Evolutionary conservation across 1,140 invertebrate genomes (phyloP).

Genomic region (Hirudo medicinalis): DNA sequence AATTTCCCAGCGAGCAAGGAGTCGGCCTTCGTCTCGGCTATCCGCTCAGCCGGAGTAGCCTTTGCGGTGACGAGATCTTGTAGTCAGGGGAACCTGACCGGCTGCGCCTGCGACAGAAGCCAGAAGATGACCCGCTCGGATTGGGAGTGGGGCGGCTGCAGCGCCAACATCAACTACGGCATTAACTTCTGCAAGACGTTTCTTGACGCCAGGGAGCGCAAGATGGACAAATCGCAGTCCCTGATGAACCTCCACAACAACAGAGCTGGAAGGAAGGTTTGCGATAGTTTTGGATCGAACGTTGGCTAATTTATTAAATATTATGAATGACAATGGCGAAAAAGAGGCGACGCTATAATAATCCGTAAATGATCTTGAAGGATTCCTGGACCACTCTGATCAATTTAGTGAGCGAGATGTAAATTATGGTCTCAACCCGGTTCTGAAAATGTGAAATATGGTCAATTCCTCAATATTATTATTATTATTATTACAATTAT

Average conservation of each 20-base stretch:
- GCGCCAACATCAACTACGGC: constrained; percentile 83
- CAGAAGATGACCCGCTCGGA: constrained; percentile 46
- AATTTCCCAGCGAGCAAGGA: constrained; percentile 35
- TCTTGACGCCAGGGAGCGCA: constrained; percentile 70
- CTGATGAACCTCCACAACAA: constrained; percentile 97
- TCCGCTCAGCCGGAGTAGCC: constrained; percentile 74
- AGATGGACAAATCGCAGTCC: constrained; percentile 56
- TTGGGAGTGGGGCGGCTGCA: constrained; percentile 51
- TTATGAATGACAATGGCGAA: no score
- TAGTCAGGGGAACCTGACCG: constrained; percentile 69
- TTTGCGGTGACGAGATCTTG: constrained; percentile 79
- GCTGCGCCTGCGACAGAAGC: constrained; percentile 65
- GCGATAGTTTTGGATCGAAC: neutral
- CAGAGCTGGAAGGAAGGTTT: constrained; percentile 51
- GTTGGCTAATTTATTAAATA: no score
- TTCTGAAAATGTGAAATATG: no score
- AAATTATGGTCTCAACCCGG: no score
- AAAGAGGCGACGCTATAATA: no score
- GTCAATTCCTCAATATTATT: no score
- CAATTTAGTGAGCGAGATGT: no score
- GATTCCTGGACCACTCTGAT: no score
- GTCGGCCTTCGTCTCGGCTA: constrained; percentile 78
- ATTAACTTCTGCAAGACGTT: constrained; percentile 85
- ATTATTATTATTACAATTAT: no score
- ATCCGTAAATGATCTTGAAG: no score